These are phyloP conservation scores for Eugnorisma glareosa DNA, from an alignment of 2,888 invertebrate species.

Conservation along the genomic window DNA sequence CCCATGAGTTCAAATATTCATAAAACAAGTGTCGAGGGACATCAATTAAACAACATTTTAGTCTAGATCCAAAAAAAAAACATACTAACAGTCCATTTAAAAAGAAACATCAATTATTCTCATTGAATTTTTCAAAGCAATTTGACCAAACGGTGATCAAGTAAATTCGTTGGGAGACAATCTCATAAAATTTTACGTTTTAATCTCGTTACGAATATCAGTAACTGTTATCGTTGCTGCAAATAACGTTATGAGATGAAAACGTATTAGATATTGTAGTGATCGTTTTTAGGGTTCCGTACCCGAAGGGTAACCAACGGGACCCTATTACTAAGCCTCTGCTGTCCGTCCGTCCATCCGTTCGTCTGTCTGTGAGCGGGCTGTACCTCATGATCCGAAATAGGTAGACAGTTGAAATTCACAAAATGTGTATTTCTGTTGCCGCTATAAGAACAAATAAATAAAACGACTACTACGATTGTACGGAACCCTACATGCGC, in stretches of 20 bases:
- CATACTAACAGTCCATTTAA: constrained; percentile 2
- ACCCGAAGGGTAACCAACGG: too few relatives aligned
- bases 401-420: too few relatives aligned
- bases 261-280: constrained; percentile 3
- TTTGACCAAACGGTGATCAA: constrained; percentile 13
- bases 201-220: constrained; percentile 41
- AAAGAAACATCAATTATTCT: constrained; percentile 12
- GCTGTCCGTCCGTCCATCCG: too few relatives aligned
- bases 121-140: constrained; percentile 31
- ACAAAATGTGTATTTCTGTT: too few relatives aligned
- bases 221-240: constrained; percentile 29
- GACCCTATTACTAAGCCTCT: too few relatives aligned
- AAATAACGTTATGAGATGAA: constrained; percentile 28
- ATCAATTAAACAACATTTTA: neutral
- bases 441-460: too few relatives aligned
- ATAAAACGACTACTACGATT: too few relatives aligned
- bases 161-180: constrained; percentile 30
- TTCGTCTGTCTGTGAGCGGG: too few relatives aligned
- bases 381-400: too few relatives aligned
- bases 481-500: too few relatives aligned
- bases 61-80: neutral
- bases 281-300: neutral
- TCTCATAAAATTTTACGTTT: constrained; percentile 54
- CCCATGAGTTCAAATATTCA: neutral
- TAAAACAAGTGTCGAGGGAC: neutral